Conservation (phyloP, 2,113 vertebrate genomes). For the Gymnocephalus cernua region DNA sequence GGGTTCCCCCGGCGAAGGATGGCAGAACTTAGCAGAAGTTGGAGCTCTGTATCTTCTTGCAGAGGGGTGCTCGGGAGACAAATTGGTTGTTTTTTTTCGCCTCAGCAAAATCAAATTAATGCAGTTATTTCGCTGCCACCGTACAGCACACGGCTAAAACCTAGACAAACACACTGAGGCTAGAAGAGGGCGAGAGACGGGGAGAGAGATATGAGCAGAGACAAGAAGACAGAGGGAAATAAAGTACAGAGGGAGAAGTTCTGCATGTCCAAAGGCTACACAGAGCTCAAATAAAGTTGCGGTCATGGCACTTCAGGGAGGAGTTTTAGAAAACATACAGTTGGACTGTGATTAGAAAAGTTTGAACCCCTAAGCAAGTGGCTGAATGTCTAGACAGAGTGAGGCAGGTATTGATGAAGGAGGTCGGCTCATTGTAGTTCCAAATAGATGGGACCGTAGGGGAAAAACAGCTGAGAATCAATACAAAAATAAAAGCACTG, state of each 20-base stretch:
- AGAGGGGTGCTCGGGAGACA: constrained; percentile 31
- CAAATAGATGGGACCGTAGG: not conserved
- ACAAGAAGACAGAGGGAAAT: constrained; percentile 31
- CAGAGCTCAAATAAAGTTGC: constrained; percentile 35
- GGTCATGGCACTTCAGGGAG: constrained; percentile 24
- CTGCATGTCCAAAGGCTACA: constrained; percentile 19
- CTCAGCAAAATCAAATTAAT: constrained; percentile 70
- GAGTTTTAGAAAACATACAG: constrained; percentile 29
- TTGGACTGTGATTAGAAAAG: constrained; percentile 49
- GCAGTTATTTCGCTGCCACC: constrained; percentile 41
- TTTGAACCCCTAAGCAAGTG: constrained; percentile 36
- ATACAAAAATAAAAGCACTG: constrained; percentile 8
- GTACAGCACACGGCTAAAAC: constrained; percentile 46
- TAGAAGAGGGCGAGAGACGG: not conserved
- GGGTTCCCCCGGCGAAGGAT: constrained; percentile 50
- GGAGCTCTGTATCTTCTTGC: constrained; percentile 10
- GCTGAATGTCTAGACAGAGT: constrained; percentile 36
- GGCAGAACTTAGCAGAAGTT: constrained; percentile 44
- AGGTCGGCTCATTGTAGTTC: not conserved
- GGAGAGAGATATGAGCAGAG: not conserved
- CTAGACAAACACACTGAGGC: constrained; percentile 32
- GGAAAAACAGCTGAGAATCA: constrained; percentile 21
- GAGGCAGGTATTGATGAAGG: constrained; percentile 36
- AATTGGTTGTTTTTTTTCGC: constrained; percentile 52
- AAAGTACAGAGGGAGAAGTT: constrained; percentile 22